Conservation (phyloP, 2,888 invertebrate genomes). For the Epistrophe eligans region DNA sequence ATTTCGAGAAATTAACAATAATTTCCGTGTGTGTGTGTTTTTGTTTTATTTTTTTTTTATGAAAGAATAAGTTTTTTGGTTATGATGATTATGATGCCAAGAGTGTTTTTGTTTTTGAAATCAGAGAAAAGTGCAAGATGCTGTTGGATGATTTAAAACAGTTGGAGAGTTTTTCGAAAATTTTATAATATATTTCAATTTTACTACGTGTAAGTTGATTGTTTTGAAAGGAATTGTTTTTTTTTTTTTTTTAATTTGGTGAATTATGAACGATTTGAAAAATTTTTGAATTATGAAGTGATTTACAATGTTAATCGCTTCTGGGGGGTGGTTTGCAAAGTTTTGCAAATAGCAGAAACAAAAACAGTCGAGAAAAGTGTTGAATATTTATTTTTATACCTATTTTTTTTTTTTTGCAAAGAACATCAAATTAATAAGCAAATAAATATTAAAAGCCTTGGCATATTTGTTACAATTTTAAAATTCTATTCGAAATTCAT, state of each 20-base stretch:
- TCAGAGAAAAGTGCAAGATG: constrained; percentile 14
- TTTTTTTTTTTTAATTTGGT: neutral
- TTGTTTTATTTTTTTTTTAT: neutral
- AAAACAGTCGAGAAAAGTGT: neutral
- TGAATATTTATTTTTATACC: neutral
- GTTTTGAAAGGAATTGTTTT: constrained; percentile 66
- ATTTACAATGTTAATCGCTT: constrained; percentile 34
- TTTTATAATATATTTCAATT: constrained; percentile 58
- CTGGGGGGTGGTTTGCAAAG: neutral
- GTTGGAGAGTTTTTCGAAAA: constrained; percentile 39
- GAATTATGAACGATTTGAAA: constrained; percentile 33
- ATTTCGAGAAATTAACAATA: constrained; percentile 70
- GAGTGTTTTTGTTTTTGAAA: constrained; percentile 58
- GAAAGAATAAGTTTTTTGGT: constrained; percentile 18
- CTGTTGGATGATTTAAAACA: constrained; percentile 63
- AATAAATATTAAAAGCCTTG: constrained; percentile 1
- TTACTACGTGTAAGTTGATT: constrained; percentile 69
- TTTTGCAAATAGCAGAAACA: neutral
- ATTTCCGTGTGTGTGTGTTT: constrained; percentile 61
- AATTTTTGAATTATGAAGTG: constrained; percentile 62
- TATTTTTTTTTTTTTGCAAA: neutral
- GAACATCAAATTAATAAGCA: neutral
- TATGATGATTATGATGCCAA: constrained; percentile 41
- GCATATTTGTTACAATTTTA: neutral
- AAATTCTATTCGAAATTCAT: neutral